Evolutionary conservation across 1,140 invertebrate species (phyloP), one percentile per base, ranked within the genome.

Genomic region (Caenorhabditis inopinata): DNA sequence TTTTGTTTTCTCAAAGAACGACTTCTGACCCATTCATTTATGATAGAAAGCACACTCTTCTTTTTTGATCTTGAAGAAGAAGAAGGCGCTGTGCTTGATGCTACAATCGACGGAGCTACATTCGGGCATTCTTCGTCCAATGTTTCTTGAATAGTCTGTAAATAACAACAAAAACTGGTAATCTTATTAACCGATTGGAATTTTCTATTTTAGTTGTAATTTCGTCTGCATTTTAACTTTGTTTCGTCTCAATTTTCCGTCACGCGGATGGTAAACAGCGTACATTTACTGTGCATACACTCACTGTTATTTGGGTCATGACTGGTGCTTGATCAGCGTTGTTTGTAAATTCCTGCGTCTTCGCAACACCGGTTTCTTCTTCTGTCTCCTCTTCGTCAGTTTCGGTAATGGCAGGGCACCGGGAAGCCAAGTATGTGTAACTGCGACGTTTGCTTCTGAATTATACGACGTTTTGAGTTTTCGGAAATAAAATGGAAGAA

Each of bases 11-110:
- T n/a, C 12, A 68, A 68, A 68, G 58, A 68, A 68, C 58, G 58
- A 68, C 58, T 68, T 68, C 58, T 38, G 58, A 68, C 58, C 58
- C 58, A 68, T 68, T 68, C 58, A 16, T 68, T 68, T n/a, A 68
- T 68, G 58, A 38, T 38, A 2, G 58, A 18, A 18, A 68, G 58
- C n/a, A 68, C 58, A 68, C 32, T 68, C 21, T 68, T 68, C 58
- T 68, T 68, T 18, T 68, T 68, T 11, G 58, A 68, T 21, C 58
- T 68, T 2, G 51, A 23, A 42, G 58, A 68, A 25, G 49, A 53
- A 6, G 58, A 68, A 38, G 58, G 38, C 21, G 58, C 23, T 38
- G 29, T 21, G 7, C 38, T 32, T 42, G 58, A 68, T 14, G n/a
- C 51, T 21, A 29, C 51, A 38, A 68, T 38, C 4, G 58, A 68